Base-by-base conservation (phyloP, 2,113 vertebrate genomes). In the Terrapene triunguis region DNA sequence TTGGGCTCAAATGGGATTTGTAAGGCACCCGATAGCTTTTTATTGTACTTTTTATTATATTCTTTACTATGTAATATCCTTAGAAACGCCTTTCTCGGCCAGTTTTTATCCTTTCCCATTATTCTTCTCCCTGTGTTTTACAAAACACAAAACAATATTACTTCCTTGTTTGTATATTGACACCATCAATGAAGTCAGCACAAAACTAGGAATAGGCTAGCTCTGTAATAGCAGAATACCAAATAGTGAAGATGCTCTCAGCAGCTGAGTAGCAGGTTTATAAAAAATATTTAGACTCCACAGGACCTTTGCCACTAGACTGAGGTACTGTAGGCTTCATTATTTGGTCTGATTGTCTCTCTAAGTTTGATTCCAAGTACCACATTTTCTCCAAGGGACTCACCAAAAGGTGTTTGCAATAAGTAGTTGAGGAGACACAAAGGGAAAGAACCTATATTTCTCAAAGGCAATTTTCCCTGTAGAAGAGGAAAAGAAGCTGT, bases 241-340 rank as follows among this genome's bases (percentile, higher is more conserved):
- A 0, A 27, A 35, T 29, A 3, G 0, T 0, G 42, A 0, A 88
- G 57, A 50, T n/a, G 53, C 0, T 3, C 35, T 29, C 19, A 6
- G 55, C 0, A 3, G 62, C 22, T 6, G n/a, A 13, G 9, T 4
- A 81, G 50, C n/a, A 42, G 24, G 21, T 0, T 1, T 6, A 32
- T 42, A 54, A 62, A 42, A 12, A 17, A 44, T 27, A 84, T 84
- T 50, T 48, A 78, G 80, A 78, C 54, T 4, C n/a, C 55, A 86
- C 44, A 11, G 0, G 0, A 0, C 19, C 48, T 44, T 10, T 48
- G 25, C n/a, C 10, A 78, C 42, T 1, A 87, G 42, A 16, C 0
- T 0, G 44, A 69, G 53, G 44, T 29, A 35, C 14, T 47, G 48
- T 4, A 82, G 80, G n/a, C 48, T 83, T 65, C 72, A 80, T 0